These are phyloP conservation scores for Chloebia gouldiae DNA, from an alignment of 2,113 vertebrate genomes.

Conservation along the genomic window DNA sequence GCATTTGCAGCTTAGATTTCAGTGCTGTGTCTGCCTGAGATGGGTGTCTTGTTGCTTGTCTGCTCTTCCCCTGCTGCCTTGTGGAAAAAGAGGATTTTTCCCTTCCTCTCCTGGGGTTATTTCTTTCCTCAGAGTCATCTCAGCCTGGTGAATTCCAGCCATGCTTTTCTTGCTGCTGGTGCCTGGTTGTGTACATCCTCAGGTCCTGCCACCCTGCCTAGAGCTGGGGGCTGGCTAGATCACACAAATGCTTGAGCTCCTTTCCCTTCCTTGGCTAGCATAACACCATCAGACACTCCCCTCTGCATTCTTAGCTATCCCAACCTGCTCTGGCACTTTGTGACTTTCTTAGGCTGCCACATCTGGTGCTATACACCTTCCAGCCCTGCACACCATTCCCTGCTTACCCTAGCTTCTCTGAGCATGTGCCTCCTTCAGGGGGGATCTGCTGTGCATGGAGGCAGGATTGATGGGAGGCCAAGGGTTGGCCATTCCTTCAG, in stretches of 20 bases:
- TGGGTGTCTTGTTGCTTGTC: background rate
- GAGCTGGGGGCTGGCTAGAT: background rate
- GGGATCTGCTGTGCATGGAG: background rate
- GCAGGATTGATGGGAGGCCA: background rate
- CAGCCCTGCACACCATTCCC: background rate
- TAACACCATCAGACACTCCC: background rate
- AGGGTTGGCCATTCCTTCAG: background rate
- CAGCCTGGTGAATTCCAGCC: background rate
- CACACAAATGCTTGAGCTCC: background rate
- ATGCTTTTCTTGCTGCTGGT: background rate
- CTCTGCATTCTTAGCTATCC: background rate
- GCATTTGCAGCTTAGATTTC: background rate
- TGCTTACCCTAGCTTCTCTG: background rate
- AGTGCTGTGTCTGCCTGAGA: background rate
- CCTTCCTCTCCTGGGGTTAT: background rate
- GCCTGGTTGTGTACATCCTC: background rate
- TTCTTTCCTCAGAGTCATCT: background rate
- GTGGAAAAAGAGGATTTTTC: background rate
- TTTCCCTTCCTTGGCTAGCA: background rate
- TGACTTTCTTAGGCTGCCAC: background rate
- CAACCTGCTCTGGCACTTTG: background rate
- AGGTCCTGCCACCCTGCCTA: background rate
- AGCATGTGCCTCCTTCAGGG: rapidly evolving
- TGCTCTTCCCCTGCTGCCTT: background rate
- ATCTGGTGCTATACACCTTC: background rate